Conservation (phyloP, 1,140 invertebrate species). For the Heliconius congener region DNA sequence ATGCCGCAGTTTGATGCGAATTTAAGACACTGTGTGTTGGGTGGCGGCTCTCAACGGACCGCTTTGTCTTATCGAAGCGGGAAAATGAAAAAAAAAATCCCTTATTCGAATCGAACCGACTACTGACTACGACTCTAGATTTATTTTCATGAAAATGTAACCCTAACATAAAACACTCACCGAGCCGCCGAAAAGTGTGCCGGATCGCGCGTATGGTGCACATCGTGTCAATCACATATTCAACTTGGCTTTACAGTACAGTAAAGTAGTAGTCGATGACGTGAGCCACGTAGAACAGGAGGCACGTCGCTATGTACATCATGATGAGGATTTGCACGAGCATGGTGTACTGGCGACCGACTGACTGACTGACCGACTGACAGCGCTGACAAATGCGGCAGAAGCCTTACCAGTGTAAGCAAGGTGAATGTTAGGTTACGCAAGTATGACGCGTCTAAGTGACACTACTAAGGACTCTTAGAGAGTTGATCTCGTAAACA, state of each 20-base stretch:
- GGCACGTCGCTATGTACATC: slow-evolving; percentile 77
- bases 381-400: slow-evolving; percentile 28
- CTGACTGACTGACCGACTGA: slow-evolving; percentile 28
- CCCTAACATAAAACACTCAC: slow-evolving; percentile 44
- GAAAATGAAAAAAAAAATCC: too few relatives aligned
- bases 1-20: too few relatives aligned
- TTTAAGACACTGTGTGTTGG: too few relatives aligned
- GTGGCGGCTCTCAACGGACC: too few relatives aligned
- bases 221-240: slow-evolving; percentile 31
- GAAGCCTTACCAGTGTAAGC: slow-evolving; percentile 48
- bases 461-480: slow-evolving; percentile 44
- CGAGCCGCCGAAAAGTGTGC: slow-evolving; percentile 50
- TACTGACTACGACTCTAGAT: not conserved
- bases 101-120: not conserved
- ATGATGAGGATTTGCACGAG: slow-evolving; percentile 78
- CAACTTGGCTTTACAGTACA: slow-evolving; percentile 42
- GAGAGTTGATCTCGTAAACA: slow-evolving; percentile 5
- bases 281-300: slow-evolving; percentile 75
- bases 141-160: too few relatives aligned
- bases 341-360: slow-evolving; percentile 56
- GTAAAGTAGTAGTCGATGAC: slow-evolving; percentile 76
- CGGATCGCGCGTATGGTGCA: slow-evolving; percentile 33
- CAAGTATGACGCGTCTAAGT: slow-evolving; percentile 43
- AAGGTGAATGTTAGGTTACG: slow-evolving; percentile 59
- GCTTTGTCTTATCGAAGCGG: too few relatives aligned